Conservation (phyloP, 1,140 invertebrate genomes). For the Psix sp. region DNA sequence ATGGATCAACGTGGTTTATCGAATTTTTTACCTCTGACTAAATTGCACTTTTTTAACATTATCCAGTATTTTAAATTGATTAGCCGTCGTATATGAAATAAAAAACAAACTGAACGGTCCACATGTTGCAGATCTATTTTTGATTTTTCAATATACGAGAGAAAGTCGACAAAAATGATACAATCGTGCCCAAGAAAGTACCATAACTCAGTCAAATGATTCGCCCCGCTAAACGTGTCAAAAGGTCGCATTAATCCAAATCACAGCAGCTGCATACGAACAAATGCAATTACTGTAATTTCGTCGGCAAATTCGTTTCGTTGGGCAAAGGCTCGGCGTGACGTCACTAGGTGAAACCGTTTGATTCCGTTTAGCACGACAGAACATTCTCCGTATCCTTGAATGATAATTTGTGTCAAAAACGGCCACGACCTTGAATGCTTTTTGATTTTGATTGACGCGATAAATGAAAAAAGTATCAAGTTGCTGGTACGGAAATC, state of each 20-base stretch:
- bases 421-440: slow-evolving; percentile 8
- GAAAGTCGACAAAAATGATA: slow-evolving; percentile 7
- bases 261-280: background rate
- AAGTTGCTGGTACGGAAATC: slow-evolving; percentile 27
- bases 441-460: slow-evolving; percentile 44
- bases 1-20: no score
- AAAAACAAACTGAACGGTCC: no score
- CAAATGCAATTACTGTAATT: slow-evolving; percentile 3
- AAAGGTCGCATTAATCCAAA: slow-evolving; percentile 2
- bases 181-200: slow-evolving; percentile 10
- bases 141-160: slow-evolving; percentile 4
- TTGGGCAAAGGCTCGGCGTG: background rate
- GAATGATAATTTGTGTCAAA: slow-evolving; percentile 22
- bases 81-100: no score
- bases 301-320: background rate
- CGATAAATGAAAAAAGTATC: slow-evolving; percentile 33
- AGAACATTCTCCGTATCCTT: slow-evolving; percentile 29
- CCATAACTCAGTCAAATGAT: background rate
- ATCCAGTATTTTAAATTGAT: no score
- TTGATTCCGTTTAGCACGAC: slow-evolving; percentile 5
- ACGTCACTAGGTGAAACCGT: background rate
- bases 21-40: no score
- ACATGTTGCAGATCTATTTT: no score
- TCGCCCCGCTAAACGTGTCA: background rate
- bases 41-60: no score